Conservation (phyloP, 2,113 vertebrate genomes). For the Sakesphorus luctuosus region DNA sequence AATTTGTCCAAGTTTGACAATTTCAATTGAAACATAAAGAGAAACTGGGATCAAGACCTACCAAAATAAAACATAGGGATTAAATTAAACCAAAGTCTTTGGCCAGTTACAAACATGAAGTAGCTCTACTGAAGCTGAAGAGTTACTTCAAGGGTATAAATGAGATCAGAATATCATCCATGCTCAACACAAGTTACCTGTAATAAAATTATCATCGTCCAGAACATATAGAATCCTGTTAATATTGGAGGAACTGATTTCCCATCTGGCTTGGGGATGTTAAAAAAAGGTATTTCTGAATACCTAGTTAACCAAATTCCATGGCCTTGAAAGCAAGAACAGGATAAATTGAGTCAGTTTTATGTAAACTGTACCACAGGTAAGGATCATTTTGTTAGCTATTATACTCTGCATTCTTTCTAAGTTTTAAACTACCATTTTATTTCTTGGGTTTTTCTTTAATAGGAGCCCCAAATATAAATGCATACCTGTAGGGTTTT, state of each 20-base stretch:
- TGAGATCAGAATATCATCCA: neutral
- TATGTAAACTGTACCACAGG: neutral
- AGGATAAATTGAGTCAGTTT: neutral
- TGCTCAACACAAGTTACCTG: constrained; percentile 81
- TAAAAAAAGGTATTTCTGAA: constrained; percentile 74
- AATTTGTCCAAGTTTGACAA: constrained; percentile 93
- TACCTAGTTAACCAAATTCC: constrained; percentile 84
- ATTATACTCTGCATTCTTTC: neutral
- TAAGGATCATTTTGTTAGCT: neutral
- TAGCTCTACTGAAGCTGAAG: neutral
- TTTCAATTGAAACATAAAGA: constrained; percentile 95
- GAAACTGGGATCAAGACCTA: constrained; percentile 97
- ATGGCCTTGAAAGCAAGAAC: constrained; percentile 82
- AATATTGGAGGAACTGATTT: constrained; percentile 70
- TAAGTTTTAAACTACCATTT: neutral
- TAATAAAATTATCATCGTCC: constrained; percentile 96
- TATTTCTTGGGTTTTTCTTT: neutral
- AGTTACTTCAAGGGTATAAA: neutral
- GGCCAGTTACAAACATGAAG: neutral
- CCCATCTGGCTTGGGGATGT: constrained; percentile 73
- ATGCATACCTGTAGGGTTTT: too few species aligned
- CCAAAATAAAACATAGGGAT: neutral
- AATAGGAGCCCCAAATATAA: neutral
- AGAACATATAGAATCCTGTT: constrained; percentile 92
- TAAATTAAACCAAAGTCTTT: neutral